Evolutionary conservation across 2,113 vertebrate genomes (phyloP).

Genomic region (Varanus salvator): DNA sequence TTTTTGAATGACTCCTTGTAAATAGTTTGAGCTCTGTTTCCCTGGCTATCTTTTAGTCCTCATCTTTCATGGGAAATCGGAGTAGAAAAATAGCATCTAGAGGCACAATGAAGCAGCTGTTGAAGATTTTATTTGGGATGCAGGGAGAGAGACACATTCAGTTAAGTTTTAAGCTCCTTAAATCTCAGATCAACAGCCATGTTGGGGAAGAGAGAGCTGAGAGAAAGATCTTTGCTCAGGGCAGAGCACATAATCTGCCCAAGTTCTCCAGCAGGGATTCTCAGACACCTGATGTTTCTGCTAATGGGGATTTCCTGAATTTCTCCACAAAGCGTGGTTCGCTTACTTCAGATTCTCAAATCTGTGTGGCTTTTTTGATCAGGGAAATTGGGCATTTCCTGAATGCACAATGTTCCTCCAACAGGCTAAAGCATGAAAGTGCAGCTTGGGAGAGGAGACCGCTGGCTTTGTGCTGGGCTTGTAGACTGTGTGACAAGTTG

Average conservation of each 20-base stretch:
- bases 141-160: slow-evolving; percentile 22
- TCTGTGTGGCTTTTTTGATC: too few relatives aligned
- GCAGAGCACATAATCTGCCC: not conserved
- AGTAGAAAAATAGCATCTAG: not conserved
- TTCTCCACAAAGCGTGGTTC: too few relatives aligned
- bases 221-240: not conserved
- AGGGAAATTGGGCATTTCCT: too few relatives aligned
- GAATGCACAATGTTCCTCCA: too few relatives aligned
- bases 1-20: slow-evolving; percentile 33
- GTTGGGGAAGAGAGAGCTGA: slow-evolving; percentile 22
- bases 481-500: too few relatives aligned
- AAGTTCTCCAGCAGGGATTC: too few relatives aligned
- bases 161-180: slow-evolving; percentile 23
- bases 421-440: too few relatives aligned
- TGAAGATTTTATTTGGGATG: slow-evolving; percentile 32
- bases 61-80: slow-evolving; percentile 42
- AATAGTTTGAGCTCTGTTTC: slow-evolving; percentile 27
- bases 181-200: slow-evolving; percentile 1
- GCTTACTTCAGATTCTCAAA: too few relatives aligned
- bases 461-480: too few relatives aligned
- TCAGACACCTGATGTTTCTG: too few relatives aligned
- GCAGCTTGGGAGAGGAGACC: too few relatives aligned
- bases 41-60: slow-evolving; percentile 36
- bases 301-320: too few relatives aligned
- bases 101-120: slow-evolving; percentile 4